phyloP scores from a whole-genome alignment of 2,113 vertebrate species.

The Nothoprocta perdicaria region DNA sequence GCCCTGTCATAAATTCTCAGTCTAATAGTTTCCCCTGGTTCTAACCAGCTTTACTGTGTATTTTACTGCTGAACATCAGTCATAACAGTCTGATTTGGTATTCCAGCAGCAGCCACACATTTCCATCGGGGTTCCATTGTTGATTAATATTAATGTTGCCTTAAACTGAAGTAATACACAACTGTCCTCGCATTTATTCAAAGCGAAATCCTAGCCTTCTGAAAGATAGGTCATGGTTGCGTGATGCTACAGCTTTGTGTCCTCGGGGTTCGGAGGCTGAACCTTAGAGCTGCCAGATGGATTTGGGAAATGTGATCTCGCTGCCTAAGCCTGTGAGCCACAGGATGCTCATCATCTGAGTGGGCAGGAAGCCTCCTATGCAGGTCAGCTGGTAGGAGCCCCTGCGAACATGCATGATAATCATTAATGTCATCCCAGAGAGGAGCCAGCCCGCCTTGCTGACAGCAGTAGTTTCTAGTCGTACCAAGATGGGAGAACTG shows the following conservation, averaged over 20 bases:
- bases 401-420: constrained; percentile 38
- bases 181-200: constrained; percentile 28
- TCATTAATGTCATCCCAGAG: constrained; percentile 61
- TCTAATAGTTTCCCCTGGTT: constrained; percentile 16
- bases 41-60: constrained; percentile 26
- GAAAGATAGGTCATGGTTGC: neutral
- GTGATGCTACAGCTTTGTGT: neutral
- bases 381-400: constrained; percentile 51
- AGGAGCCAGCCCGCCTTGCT: constrained; percentile 23
- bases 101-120: constrained; percentile 13
- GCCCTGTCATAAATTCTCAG: neutral
- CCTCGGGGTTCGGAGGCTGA: constrained; percentile 26
- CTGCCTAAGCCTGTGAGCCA: neutral
- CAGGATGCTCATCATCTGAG: constrained; percentile 24
- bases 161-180: constrained; percentile 48
- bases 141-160: constrained; percentile 66
- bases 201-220: constrained; percentile 29
- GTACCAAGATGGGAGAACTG: constrained; percentile 1
- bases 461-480: constrained; percentile 57
- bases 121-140: constrained; percentile 1
- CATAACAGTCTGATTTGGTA: constrained; percentile 55
- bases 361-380: constrained; percentile 42
- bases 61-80: constrained; percentile 42
- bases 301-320: constrained; percentile 21
- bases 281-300: neutral